These are phyloP conservation scores for Microchirus variegatus DNA, from an alignment of 2,797 vertebrate genomes.

Conservation along the genomic window DNA sequence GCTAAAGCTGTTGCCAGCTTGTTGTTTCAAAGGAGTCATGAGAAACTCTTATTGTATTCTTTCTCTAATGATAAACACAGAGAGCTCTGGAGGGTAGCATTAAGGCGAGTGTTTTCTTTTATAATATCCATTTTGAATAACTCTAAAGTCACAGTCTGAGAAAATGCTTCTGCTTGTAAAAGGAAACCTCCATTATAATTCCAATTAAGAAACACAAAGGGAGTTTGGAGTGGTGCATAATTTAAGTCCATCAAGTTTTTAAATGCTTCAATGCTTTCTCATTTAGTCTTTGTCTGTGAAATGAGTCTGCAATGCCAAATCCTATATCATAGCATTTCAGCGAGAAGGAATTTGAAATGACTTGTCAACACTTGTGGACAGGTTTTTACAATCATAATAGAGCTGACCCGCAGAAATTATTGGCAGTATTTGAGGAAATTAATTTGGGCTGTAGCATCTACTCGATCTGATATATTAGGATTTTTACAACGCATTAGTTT, in stretches of 20 bases:
- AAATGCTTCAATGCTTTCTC: constrained; percentile 78
- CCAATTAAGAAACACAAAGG: constrained; percentile 80
- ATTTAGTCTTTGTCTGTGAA: constrained; percentile 78
- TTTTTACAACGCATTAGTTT: constrained; percentile 22
- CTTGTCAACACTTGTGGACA: constrained; percentile 65
- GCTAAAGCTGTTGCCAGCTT: constrained; percentile 26
- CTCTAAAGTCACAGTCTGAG: constrained; percentile 77
- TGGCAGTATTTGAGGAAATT: constrained; percentile 37
- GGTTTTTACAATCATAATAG: constrained; percentile 52
- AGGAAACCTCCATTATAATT: constrained; percentile 78
- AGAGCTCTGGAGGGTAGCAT: constrained; percentile 65
- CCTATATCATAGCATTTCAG: constrained; percentile 72
- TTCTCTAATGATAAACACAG: constrained; percentile 67
- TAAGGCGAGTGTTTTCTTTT: constrained; percentile 75
- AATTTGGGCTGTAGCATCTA: constrained; percentile 29
- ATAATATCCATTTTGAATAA: constrained; percentile 75
- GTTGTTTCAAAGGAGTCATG: constrained; percentile 47
- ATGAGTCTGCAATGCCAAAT: constrained; percentile 67
- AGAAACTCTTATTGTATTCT: constrained; percentile 59
- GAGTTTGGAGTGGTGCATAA: constrained; percentile 74
- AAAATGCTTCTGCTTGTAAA: constrained; percentile 68
- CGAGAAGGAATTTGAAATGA: constrained; percentile 65
- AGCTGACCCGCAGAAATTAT: constrained; percentile 44
- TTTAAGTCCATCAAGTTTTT: constrained; percentile 81
- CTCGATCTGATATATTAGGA: constrained; percentile 9